Evolutionary conservation across 2,888 invertebrate species (phyloP), one percentile per base, ranked within the genome.

Genomic region (Nomada fucata): DNA sequence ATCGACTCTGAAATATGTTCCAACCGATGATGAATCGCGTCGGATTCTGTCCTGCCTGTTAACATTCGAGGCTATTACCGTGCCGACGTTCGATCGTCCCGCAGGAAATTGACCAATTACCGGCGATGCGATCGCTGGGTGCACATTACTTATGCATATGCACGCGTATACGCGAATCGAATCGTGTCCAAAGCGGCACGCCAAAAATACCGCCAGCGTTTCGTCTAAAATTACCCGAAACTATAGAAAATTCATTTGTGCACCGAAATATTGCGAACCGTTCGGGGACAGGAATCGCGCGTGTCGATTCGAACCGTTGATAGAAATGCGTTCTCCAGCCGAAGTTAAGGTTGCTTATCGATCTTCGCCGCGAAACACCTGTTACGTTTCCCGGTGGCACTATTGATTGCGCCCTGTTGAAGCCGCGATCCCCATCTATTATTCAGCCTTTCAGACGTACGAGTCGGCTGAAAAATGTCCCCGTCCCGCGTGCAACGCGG

Each of bases 381-480:
- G 88, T 86, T 84, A 85, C 80, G 57, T 86, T 85, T 59, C 82
- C 86, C 61, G 82, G 15, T 23, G 18, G 42, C 18, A 4, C 26
- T 72, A 63, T 72, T 23, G 71, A 72, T 61, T 42, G 61, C 52
- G 26, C n/a, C 70, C 52, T 57, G 65, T 59, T 61, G 67, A 63
- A 71, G 67, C 71, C 55, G 20, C 63, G 59, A 15, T 26, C 23
- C 23, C 52, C 50, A 26, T 87, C 64, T 61, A 87, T 88, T 86
- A 88, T 88, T 88, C 79, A 87, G 69, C 42, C 36, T 65, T 53
- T 59, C 72, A 23, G 78, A 79, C 65, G 79, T 47, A 72, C 50
- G 53, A 55, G 52, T 71, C 60, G 69, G 65, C 71, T 47, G 74
- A 42, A 61, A 73, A 79, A 77, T 60, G 26, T 71, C 74, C 60